Conservation (phyloP, 2,797 vertebrate species). For the Australoheros facetus region DNA sequence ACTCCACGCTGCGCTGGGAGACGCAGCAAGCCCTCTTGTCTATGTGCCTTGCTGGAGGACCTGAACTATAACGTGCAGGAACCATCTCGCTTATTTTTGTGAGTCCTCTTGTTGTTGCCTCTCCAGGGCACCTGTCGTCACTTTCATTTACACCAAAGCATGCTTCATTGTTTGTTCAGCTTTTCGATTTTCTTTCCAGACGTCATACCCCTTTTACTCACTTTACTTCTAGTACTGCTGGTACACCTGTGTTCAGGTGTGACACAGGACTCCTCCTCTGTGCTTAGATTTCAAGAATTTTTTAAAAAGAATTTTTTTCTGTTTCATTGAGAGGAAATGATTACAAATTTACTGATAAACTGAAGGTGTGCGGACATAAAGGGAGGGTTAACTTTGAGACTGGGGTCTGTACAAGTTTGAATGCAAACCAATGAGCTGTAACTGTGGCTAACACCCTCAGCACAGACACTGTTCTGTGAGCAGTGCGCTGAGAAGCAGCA, state of each 20-base stretch:
- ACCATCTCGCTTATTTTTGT: neutral
- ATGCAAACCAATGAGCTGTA: neutral
- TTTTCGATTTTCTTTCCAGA: neutral
- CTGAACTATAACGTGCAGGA: neutral
- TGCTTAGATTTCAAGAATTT: too few relatives aligned
- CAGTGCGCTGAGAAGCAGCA: too few relatives aligned
- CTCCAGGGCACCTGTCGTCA: neutral
- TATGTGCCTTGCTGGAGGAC: too few relatives aligned
- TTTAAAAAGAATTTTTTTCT: neutral
- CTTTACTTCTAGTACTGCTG: neutral
- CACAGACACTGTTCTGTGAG: neutral
- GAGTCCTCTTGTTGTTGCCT: neutral
- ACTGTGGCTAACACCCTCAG: neutral
- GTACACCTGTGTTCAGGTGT: neutral
- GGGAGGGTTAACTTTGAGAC: neutral
- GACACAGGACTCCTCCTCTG: neutral
- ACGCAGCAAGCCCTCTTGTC: too few relatives aligned
- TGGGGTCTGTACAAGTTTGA: neutral
- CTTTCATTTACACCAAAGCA: neutral
- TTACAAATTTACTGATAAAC: neutral
- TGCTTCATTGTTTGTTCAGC: neutral
- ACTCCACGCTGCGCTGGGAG: neutral
- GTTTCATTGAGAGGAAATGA: accelerated
- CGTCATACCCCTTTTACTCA: neutral
- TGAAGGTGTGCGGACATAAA: neutral